Conservation (phyloP, 2,888 invertebrate genomes). For the Heliothis peltigera region DNA sequence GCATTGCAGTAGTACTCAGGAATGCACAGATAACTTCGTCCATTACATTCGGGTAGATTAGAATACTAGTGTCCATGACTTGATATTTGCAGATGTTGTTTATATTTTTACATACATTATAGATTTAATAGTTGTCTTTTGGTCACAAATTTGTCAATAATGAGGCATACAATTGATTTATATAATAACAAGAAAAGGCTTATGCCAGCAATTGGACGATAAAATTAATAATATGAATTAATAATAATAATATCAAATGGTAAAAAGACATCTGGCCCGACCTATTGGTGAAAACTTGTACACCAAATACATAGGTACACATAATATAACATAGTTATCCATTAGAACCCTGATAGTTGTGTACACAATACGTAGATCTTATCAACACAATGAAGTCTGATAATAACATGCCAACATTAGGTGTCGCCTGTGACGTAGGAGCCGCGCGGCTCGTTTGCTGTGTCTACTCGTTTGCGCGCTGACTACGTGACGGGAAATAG, state of each 20-base stretch:
- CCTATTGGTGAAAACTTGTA: too few relatives aligned
- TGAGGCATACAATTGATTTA: too few relatives aligned
- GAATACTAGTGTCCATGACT: conserved; percentile 17
- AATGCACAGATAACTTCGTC: conserved; percentile 28
- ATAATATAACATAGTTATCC: too few relatives aligned
- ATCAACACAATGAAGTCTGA: conserved; percentile 36
- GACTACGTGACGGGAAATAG: conserved; percentile 78
- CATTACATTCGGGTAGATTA: conserved; percentile 14
- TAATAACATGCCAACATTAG: conserved; percentile 48
- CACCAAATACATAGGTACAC: too few relatives aligned
- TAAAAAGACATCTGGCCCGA: too few relatives aligned
- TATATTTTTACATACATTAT: too few relatives aligned
- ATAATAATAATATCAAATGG: too few relatives aligned
- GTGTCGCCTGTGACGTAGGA: conserved; percentile 36
- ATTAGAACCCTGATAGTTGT: background rate
- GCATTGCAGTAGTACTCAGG: conserved; percentile 9
- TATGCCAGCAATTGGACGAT: too few relatives aligned
- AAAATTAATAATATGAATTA: too few relatives aligned
- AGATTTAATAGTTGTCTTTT: too few relatives aligned
- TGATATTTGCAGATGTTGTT: conserved; percentile 22
- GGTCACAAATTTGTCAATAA: too few relatives aligned
- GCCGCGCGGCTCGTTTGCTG: conserved; percentile 70
- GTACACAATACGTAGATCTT: conserved; percentile 3
- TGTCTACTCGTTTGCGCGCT: conserved; percentile 73
- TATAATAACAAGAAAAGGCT: background rate